Conservation (phyloP, 2,113 vertebrate species). For the Athene cunicularia region DNA sequence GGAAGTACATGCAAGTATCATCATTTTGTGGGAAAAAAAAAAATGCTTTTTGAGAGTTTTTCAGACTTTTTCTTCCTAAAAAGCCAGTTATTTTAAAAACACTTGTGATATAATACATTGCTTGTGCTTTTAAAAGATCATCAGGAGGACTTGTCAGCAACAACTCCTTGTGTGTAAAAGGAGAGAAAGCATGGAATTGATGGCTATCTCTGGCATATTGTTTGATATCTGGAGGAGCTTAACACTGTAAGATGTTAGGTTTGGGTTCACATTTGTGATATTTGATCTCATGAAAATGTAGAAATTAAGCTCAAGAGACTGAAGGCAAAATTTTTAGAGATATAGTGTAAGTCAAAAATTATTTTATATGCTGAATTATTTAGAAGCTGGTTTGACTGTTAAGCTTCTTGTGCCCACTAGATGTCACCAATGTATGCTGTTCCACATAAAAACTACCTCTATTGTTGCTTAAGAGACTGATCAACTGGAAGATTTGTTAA, state of each 20-base stretch:
- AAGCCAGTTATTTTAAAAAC: background rate
- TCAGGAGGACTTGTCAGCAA: background rate
- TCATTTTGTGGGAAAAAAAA: background rate
- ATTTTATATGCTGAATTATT: accelerated
- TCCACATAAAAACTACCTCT: background rate
- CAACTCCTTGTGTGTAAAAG: background rate
- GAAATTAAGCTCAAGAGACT: background rate
- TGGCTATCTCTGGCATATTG: background rate
- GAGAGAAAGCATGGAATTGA: background rate
- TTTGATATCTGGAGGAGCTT: background rate
- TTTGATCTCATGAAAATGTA: background rate
- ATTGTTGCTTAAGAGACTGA: accelerated
- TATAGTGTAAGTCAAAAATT: accelerated
- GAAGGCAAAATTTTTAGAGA: accelerated
- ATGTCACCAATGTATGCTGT: background rate
- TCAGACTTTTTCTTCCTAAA: background rate
- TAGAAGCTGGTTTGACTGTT: background rate
- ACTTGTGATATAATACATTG: background rate
- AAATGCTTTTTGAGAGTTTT: background rate
- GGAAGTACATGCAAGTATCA: background rate
- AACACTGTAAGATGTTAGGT: no score
- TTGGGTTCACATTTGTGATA: background rate
- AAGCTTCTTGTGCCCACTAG: background rate
- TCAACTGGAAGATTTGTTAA: accelerated
- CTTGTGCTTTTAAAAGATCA: background rate